Percentiles rank a stretch among this genome's conserved stretches.
phyloP scores from a whole-genome alignment of 2,888 invertebrate genomes.

The Drosophila robusta region DNA sequence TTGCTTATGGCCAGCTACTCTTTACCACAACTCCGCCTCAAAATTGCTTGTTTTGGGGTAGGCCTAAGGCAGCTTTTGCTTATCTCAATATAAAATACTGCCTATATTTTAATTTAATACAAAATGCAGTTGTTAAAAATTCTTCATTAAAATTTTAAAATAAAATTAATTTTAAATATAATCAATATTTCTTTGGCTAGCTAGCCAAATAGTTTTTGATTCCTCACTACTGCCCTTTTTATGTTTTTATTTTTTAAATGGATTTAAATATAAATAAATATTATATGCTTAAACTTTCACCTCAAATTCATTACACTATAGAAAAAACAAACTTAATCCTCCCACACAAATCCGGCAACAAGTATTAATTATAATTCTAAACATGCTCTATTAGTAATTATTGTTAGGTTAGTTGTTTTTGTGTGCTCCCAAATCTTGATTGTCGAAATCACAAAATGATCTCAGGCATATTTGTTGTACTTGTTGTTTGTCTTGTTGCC shows the following conservation, averaged over 20 bases:
- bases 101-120: neutral
- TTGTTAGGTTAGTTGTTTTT: neutral
- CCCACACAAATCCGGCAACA: neutral
- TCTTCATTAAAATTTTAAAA: no score
- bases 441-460: slow-evolving; percentile 23
- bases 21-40: slow-evolving; percentile 23
- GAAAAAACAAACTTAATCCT: neutral
- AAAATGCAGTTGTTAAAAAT: neutral
- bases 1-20: slow-evolving; percentile 61
- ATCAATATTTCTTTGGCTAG: no score
- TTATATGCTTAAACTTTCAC: no score
- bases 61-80: neutral
- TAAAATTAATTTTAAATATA: no score
- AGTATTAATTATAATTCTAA: no score
- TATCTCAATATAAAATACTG: neutral
- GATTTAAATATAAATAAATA: no score
- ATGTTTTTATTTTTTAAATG: no score
- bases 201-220: no score
- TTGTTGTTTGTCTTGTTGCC: slow-evolving; percentile 43
- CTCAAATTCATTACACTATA: no score
- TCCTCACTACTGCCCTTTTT: no score
- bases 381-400: neutral
- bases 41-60: slow-evolving; percentile 9
- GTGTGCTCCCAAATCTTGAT: slow-evolving; percentile 4
- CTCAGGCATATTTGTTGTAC: slow-evolving; percentile 29